Base-by-base conservation (phyloP, 2,113 vertebrate genomes). In the Sebastes schlegelii region DNA sequence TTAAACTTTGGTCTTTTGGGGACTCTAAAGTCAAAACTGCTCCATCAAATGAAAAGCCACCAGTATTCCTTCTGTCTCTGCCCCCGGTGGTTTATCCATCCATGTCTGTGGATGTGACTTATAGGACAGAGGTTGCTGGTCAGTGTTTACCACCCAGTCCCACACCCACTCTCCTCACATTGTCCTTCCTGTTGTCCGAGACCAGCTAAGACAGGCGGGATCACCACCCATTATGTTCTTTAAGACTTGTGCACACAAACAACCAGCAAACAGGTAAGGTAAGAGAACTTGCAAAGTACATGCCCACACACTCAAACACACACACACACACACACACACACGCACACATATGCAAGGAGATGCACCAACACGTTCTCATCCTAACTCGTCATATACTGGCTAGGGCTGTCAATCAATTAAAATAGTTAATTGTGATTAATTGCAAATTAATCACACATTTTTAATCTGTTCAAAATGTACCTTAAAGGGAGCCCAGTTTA, bases 221-320 rank as follows among this genome's bases (percentile, higher is more conserved):
- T 94, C 90, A 90, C 67, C 87, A 73, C 67, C 67, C 72, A 85
- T 90, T 91, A 89, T 90, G 85, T 83, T 86, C 58, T 75, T 80
- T 87, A 93, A 93, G 84, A 91, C 92, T 78, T 60, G 49, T 74
- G 66, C 80, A 91, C 80, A 91, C 84, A 90, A 80, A 72, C n/a
- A 43, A 51, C 17, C 63, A 26, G 42, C 70, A 60, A 65, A 82
- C 70, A 75, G 21, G 54, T 34, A 34, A 75, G n/a, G 72, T 52
- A 60, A 82, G 46, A 72, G 68, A 88, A 77, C 81, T 74, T 46
- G 16, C 60, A 76, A 61, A 88, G 77, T 34, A 34, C 26, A 34
- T 34, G 26, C 26, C 26, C 26, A 34, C 26, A 34, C 26, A 34
- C 26, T 3, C 26, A 34, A 3, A 34, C 11, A 76, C 79, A 85